These are phyloP conservation scores for Drosophila ustulata DNA, from an alignment of 2,888 invertebrate genomes.

Conservation along the genomic window DNA sequence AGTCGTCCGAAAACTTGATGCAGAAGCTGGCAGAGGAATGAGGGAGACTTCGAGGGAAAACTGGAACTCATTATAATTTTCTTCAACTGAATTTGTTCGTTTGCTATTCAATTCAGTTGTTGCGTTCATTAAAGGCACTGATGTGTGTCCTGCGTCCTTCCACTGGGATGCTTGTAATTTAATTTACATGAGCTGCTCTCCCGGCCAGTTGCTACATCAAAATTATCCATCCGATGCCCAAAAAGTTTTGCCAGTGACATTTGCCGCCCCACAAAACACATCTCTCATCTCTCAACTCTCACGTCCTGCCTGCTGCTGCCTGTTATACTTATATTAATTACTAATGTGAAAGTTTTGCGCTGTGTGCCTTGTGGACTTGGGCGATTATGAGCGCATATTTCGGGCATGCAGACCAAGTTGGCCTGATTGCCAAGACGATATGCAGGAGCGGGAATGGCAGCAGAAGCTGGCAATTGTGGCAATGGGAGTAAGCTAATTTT, in stretches of 20 bases:
- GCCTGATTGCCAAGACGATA: constrained; percentile 20
- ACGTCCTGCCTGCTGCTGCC: constrained; percentile 12
- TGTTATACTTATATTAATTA: constrained; percentile 61
- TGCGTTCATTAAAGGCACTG: constrained; percentile 50
- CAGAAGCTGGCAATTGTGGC: not conserved
- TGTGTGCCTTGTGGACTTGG: constrained; percentile 8
- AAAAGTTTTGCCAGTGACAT: constrained; percentile 62
- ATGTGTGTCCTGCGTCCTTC: constrained; percentile 24
- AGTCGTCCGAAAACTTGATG: constrained; percentile 25
- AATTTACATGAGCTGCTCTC: constrained; percentile 64
- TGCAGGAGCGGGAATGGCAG: not conserved
- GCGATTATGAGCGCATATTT: constrained; percentile 57
- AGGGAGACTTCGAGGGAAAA: constrained; percentile 9
- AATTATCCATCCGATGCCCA: constrained; percentile 45
- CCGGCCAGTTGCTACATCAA: constrained; percentile 42
- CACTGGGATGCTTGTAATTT: constrained; percentile 53
- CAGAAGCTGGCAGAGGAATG: constrained; percentile 6
- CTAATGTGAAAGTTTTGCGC: constrained; percentile 66
- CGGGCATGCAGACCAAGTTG: constrained; percentile 30
- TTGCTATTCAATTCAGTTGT: constrained; percentile 54
- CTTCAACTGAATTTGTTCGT: constrained; percentile 49
- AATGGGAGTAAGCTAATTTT: constrained; percentile 44
- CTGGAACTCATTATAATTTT: constrained; percentile 70
- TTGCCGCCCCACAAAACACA: constrained; percentile 9
- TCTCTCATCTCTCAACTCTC: not conserved